Conservation (phyloP, 2,888 invertebrate genomes). For the Leptothorax acervorum region DNA sequence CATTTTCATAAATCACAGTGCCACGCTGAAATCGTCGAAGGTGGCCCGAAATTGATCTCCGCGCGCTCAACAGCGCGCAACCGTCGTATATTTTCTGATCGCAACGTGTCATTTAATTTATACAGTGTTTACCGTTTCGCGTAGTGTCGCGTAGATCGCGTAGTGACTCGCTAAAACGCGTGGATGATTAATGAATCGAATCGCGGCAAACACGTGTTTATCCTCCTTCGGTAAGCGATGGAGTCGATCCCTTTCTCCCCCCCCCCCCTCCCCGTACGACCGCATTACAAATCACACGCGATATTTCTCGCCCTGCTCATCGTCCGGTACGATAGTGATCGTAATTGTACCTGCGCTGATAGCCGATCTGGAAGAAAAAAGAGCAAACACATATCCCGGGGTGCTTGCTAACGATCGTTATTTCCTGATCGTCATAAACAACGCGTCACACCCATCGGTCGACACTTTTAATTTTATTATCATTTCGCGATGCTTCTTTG, state of each 20-base stretch:
- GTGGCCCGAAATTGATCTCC: background rate
- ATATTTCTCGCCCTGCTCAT: slow-evolving; percentile 58
- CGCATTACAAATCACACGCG: slow-evolving; percentile 72
- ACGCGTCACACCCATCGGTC: slow-evolving; percentile 25
- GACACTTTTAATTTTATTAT: slow-evolving; percentile 38
- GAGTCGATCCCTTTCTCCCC: slow-evolving; percentile 16
- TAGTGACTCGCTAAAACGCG: slow-evolving; percentile 68
- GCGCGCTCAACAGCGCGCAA: slow-evolving; percentile 11
- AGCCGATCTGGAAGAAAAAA: slow-evolving; percentile 55
- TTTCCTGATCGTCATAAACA: slow-evolving; percentile 54
- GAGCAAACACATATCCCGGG: slow-evolving; percentile 28
- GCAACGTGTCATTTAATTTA: slow-evolving; percentile 57
- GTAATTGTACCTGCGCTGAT: slow-evolving; percentile 59
- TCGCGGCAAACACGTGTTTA: slow-evolving; percentile 38
- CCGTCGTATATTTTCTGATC: slow-evolving; percentile 54
- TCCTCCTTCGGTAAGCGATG: slow-evolving; percentile 43
- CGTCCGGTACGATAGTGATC: slow-evolving; percentile 63
- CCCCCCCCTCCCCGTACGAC: slow-evolving; percentile 37
- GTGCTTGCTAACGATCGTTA: slow-evolving; percentile 56
- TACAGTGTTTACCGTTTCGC: slow-evolving; percentile 64
- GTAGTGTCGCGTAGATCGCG: slow-evolving; percentile 50
- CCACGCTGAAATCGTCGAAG: background rate
- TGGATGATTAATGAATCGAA: slow-evolving; percentile 70
- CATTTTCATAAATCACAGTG: background rate
- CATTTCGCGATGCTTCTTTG: background rate